Evolutionary conservation across 2,888 invertebrate species (phyloP), one percentile per base, ranked within the genome.

Genomic region (Tenthredo mesomela): DNA sequence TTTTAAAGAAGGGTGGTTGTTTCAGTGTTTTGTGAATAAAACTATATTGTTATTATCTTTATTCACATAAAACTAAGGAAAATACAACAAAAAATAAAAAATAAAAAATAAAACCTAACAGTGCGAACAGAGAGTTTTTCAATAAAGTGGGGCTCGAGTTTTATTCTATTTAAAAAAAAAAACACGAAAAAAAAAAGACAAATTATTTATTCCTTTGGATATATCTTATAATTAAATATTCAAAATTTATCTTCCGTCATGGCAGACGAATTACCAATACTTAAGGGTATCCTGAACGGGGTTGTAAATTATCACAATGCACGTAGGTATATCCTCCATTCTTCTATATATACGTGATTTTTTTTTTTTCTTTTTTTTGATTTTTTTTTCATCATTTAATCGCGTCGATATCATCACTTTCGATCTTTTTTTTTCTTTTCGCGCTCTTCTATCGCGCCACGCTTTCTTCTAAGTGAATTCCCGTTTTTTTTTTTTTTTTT

Each of bases 261-360:
- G 97, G 96, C 96, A 93, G 97, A 98, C 95, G 97, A 98, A 95
- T 95, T 97, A 94, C 97, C 98, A 91, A 98, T 98, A 93, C 95
- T 98, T 88, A 98, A 98, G 94, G 97, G 97, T 93, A 98, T 98
- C 94, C 95, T 98, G 91, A 97, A 98, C 93, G 97, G 98, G 93
- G 97, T 97, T 93, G 97, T 97, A 93, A 96, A 97, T 94, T 97
- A 97, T 94, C 97, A 97, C 94, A 97, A 98, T 96, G 97, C 97
- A 95, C 97, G 98, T 98, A 97, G 94, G 97, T 97, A 94, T 94
- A 91, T 89, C 87, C 86, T 4, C 33, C 33, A 67, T 67, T 33
- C 3, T 15, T 25, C 1, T 29, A 29, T 25, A 18, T 33, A 67
- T 33, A 10, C 18, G 15, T 43, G 37, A 33, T 50, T 75, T 87